These are phyloP conservation scores for Mimachlamys varia DNA, from an alignment of 2,888 invertebrate genomes.

Conservation along the genomic window DNA sequence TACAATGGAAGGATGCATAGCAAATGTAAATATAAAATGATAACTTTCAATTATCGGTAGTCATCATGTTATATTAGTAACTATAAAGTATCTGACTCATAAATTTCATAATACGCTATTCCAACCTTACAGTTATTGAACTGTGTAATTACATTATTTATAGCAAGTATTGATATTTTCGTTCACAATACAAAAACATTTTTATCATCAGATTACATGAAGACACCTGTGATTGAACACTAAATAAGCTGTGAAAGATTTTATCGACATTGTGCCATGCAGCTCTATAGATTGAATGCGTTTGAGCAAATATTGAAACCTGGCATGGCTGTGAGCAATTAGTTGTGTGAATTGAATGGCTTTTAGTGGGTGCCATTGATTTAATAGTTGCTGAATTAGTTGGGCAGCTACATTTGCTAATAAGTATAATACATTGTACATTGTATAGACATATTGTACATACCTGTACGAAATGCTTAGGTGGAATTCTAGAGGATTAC, in stretches of 20 bases:
- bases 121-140: background rate
- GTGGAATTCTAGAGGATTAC: too few relatives aligned
- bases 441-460: too few relatives aligned
- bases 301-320: background rate
- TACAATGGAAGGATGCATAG: too few relatives aligned
- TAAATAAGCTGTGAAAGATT: background rate
- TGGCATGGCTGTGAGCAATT: background rate
- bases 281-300: background rate
- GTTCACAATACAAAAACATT: background rate
- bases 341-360: background rate
- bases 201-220: background rate
- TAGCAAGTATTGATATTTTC: background rate
- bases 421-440: too few relatives aligned
- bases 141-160: background rate
- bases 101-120: too few relatives aligned
- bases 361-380: background rate
- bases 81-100: too few relatives aligned
- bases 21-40: too few relatives aligned
- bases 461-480: too few relatives aligned
- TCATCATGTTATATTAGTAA: too few relatives aligned
- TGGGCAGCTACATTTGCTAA: too few relatives aligned
- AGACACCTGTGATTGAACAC: too few relatives aligned
- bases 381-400: background rate
- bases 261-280: background rate
- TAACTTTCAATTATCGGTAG: too few relatives aligned